Evolutionary conservation across 2,888 invertebrate genomes (phyloP).

Genomic region (Thereva nobilitata): DNA sequence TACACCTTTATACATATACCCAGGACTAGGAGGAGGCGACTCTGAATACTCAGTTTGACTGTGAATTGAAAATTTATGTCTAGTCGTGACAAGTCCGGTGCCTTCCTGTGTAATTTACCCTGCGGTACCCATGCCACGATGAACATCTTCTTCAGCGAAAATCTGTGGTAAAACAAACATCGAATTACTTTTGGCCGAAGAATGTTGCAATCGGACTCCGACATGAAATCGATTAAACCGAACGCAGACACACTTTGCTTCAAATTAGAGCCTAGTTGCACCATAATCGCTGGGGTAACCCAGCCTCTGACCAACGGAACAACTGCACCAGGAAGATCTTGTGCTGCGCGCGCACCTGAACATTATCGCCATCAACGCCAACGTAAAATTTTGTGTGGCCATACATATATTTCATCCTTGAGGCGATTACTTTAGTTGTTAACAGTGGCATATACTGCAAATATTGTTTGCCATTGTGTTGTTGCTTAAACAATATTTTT

Average conservation of each 20-base stretch:
- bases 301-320: background rate
- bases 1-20: no score
- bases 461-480: no score
- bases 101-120: slow-evolving; percentile 47
- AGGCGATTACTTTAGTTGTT: no score
- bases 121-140: slow-evolving; percentile 15
- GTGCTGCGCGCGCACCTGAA: background rate
- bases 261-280: slow-evolving; percentile 18
- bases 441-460: no score
- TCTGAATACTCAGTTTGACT: background rate
- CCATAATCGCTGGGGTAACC: background rate
- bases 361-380: no score
- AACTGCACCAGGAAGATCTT: background rate
- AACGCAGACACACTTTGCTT: slow-evolving; percentile 33
- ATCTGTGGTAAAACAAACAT: slow-evolving; percentile 37
- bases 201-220: slow-evolving; percentile 29
- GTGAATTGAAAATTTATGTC: slow-evolving; percentile 44
- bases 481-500: no score
- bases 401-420: no score
- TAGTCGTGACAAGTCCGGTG: slow-evolving; percentile 47
- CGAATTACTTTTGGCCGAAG: slow-evolving; percentile 32
- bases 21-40: no score
- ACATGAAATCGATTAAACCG: slow-evolving; percentile 34
- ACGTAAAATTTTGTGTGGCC: no score
- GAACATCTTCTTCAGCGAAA: slow-evolving; percentile 39